phyloP scores from a whole-genome alignment of 2,797 vertebrate genomes.

The Balearica regulorum region DNA sequence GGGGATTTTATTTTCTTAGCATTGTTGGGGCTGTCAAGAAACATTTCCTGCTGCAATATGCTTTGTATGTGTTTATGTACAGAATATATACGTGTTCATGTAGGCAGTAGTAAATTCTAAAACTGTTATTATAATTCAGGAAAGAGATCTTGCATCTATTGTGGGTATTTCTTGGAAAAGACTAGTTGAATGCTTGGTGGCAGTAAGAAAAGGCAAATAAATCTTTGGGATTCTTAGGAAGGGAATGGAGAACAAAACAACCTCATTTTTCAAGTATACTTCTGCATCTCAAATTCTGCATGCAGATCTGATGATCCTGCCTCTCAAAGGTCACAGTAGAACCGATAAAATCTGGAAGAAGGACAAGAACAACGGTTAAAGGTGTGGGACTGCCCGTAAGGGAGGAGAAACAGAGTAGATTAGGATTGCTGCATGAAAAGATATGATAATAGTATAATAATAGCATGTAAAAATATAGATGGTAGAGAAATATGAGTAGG shows the following conservation, averaged over 20 bases:
- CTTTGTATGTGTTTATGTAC: not conserved
- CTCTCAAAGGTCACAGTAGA: slow-evolving; percentile 4
- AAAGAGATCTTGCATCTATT: not conserved
- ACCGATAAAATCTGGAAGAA: not conserved
- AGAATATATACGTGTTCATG: rapidly evolving
- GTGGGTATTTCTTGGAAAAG: not conserved
- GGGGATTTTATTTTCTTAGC: not conserved
- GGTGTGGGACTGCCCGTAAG: not conserved
- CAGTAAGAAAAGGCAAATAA: not conserved
- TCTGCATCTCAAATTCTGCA: not conserved
- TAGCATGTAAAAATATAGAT: not conserved
- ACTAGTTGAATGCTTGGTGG: not conserved
- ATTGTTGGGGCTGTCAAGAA: not conserved
- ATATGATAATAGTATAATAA: not conserved
- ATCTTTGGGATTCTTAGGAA: not conserved
- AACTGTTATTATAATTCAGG: not conserved
- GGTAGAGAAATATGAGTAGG: not conserved
- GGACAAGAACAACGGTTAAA: not conserved
- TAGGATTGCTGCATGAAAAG: not conserved
- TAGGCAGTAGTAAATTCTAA: not conserved
- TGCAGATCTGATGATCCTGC: slow-evolving; percentile 7
- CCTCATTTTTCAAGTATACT: not conserved
- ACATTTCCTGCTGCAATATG: not conserved
- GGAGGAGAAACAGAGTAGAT: not conserved
- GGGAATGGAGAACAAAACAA: not conserved